Evolutionary conservation across 1,140 invertebrate species (phyloP), one percentile per base, ranked within the genome.

Genomic region (Lordiphosa clarofinis): DNA sequence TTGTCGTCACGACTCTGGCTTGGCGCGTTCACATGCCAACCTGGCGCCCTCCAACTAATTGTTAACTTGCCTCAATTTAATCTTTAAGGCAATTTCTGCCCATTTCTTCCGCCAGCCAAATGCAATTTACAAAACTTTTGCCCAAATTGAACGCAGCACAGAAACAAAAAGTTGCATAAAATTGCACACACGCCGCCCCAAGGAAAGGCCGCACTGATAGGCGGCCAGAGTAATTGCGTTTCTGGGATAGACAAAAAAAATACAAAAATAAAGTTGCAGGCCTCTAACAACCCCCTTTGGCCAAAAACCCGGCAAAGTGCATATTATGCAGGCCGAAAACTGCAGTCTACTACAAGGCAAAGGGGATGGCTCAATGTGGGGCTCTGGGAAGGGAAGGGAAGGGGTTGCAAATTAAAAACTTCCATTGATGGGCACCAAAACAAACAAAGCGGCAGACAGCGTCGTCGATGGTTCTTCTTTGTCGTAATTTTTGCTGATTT

Each of bases 311-410:
- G 21, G 43, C 66, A 75, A 76, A 75, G 62, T 82, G 75, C 75
- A 81, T 76, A 81, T 76, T 82, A 81, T 82, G 76, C 72, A 75
- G 67, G 44, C 67, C 28, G 67, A 56, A 81, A 82, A 84, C 76
- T 81, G 76, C 76, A 81, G 49, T 76, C 71, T 42, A 31, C 39
- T 31, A 40, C 8, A 15, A 13, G 12, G 4, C 2, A 21, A 46
- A 33, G 43, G 43, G n/a, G n/a, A 15, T 10, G 10, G 38, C 10
- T 40, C 39, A 9, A 46, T 19, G 39, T 40, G 12, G 46, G 37
- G 33, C 57, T 57, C 49, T 64, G 54, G 43, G 63, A 46, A 56
- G 42, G 52, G 63, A 46, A 56, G 42, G 52, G 24, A 39, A 3
- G 35, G 24, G 7, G 64, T 47, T 43, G 58, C 72, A 81, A 81